Evolutionary conservation across 2,113 vertebrate species (phyloP).

Genomic region (Neodontobutis hainanensis): DNA sequence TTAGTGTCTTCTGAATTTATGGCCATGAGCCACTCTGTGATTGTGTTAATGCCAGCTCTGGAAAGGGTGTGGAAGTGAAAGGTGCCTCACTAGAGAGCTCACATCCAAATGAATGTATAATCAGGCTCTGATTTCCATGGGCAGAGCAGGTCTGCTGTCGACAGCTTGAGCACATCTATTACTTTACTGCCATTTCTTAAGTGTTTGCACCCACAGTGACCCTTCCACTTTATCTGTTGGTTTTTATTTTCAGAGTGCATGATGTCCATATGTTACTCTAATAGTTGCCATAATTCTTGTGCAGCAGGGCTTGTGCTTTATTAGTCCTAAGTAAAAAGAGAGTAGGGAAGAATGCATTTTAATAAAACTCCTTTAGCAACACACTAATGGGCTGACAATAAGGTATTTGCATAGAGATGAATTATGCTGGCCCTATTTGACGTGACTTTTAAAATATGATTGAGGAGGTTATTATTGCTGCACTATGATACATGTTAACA

Average conservation of each 20-base stretch:
- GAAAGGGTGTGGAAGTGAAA: neutral
- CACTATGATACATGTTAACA: constrained; percentile 82
- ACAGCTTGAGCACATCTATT: constrained; percentile 81
- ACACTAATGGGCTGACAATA: constrained; percentile 90
- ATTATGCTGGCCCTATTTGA: constrained; percentile 84
- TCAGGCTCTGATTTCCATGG: constrained; percentile 70
- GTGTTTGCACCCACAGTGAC: constrained; percentile 90
- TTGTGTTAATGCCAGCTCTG: constrained; percentile 24
- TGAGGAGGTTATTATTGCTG: constrained; percentile 90
- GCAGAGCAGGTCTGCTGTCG: constrained; percentile 58
- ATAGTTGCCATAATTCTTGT: constrained; percentile 97
- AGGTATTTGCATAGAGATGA: constrained; percentile 97
- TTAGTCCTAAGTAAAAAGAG: constrained; percentile 82
- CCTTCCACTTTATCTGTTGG: constrained; percentile 92
- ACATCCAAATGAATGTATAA: constrained; percentile 69
- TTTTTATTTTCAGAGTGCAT: constrained; percentile 95
- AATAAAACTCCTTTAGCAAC: constrained; percentile 87
- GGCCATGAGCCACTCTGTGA: constrained; percentile 34
- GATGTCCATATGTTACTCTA: constrained; percentile 93
- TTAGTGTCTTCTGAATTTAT: constrained; percentile 64
- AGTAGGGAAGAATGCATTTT: constrained; percentile 85
- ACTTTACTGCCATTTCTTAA: constrained; percentile 87
- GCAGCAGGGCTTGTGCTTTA: constrained; percentile 92
- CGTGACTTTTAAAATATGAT: constrained; percentile 97
- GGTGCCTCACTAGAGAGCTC: constrained; percentile 24